Conservation (phyloP, 2,888 invertebrate genomes). For the Macrophya annulata region DNA sequence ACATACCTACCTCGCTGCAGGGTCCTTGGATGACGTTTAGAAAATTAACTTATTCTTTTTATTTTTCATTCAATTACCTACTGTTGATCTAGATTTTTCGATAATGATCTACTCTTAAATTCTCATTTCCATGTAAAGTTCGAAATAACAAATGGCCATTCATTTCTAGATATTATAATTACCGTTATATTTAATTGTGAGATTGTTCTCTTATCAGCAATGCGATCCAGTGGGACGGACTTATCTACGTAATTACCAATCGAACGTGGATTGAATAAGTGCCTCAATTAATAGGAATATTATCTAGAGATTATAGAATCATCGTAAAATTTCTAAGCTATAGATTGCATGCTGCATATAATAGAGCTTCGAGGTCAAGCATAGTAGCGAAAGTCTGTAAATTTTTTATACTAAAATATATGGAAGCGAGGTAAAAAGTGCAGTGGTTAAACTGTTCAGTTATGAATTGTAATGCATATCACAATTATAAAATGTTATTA, state of each 20-base stretch:
- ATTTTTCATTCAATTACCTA: neutral
- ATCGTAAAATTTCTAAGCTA: slow-evolving; percentile 18
- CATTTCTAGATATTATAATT: neutral
- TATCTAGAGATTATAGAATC: neutral
- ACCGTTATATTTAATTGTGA: neutral
- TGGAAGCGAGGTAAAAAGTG: neutral
- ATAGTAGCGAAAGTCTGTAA: neutral
- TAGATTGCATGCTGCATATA: neutral
- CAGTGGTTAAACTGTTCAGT: neutral
- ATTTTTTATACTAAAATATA: neutral
- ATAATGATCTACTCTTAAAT: neutral
- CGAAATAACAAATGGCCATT: neutral
- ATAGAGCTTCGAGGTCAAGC: neutral
- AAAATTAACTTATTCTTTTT: neutral
- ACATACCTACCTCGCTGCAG: neutral
- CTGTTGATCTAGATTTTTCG: neutral
- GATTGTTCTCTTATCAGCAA: neutral
- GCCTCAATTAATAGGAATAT: neutral
- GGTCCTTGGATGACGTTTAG: neutral
- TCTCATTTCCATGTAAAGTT: neutral
- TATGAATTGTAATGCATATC: neutral
- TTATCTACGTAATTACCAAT: neutral
- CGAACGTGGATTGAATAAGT: neutral
- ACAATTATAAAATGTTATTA: neutral
- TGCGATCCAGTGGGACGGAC: neutral